Evolutionary conservation across 2,797 vertebrate species (phyloP), one percentile per base, ranked within the genome.

Genomic region (Scleropages formosus): DNA sequence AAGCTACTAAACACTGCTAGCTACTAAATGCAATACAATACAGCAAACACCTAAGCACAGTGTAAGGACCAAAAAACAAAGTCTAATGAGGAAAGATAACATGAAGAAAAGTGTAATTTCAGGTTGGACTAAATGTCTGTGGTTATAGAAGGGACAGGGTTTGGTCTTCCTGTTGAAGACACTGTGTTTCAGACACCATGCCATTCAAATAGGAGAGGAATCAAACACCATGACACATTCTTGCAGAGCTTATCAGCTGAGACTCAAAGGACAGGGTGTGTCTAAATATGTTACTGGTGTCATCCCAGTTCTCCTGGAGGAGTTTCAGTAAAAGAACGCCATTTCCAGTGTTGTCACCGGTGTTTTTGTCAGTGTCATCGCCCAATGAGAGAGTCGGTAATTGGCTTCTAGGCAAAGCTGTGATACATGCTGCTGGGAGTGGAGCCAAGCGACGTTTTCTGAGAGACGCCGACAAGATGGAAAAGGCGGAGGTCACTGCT

Each of bases 241-340:
- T 10, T 18, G 18, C 53, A 56, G 53, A 56, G 11, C 12, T 56
- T 11, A 56, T 56, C 53, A 56, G 53, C 53, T 18, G 3, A 56
- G 53, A 56, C 11, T 56, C 53, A 56, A 46, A 66, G 22, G 0
- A 9, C 22, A 49, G 8, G 60, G 63, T 26, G 79, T 67, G 78
- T n/a, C n/a, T 79, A 70, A 82, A 82, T 79, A 80, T 79, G 78
- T 75, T 73, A 80, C 78, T 72, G 18, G 46, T 69, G 56, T 27
- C 51, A 49, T 56, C 58, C 27, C 8, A n/a, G 67, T n/a, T 75
- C 63, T 62, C 59, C 9, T 9, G 63, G 22, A 73, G 63, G 69
- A 67, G 71, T 60, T 64, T 72, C 78, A 77, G 44, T 77, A 24
- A 75, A 58, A 53, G 44, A 16, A 71, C 24, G 49, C 24, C 20